These are phyloP conservation scores for Lomographa bimaculata DNA, from an alignment of 2,888 invertebrate species.

Conservation along the genomic window DNA sequence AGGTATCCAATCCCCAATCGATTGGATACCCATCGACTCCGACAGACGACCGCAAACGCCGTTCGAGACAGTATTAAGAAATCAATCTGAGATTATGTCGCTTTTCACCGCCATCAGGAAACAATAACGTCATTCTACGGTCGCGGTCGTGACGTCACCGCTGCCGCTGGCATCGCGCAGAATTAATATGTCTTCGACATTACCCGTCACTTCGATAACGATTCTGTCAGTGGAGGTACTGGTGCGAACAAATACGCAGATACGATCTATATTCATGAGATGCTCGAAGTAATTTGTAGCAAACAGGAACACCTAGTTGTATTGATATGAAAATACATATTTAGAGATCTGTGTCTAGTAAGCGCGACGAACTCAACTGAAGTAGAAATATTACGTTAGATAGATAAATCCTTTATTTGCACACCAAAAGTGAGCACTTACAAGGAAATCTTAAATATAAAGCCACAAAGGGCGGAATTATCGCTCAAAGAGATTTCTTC, in stretches of 20 bases:
- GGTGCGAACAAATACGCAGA: constrained; percentile 41
- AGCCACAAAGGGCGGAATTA: too few species aligned
- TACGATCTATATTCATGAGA: constrained; percentile 52
- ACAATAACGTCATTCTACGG: constrained; percentile 31
- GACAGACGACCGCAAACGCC: constrained; percentile 9
- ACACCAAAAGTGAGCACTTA: too few species aligned
- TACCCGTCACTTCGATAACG: constrained; percentile 41
- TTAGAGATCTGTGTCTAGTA: too few species aligned
- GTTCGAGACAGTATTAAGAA: constrained; percentile 15
- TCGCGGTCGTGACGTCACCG: constrained; percentile 41
- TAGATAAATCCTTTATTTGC: too few species aligned
- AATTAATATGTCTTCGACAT: constrained; percentile 44
- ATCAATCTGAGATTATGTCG: constrained; percentile 18
- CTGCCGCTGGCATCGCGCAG: constrained; percentile 30
- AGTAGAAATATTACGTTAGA: too few species aligned
- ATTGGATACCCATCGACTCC: constrained; percentile 3
- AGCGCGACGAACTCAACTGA: too few species aligned
- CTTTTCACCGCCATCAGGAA: constrained; percentile 21
- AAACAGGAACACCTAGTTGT: constrained; percentile 26
- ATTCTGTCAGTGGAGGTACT: constrained; percentile 38
- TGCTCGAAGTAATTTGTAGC: constrained; percentile 37
- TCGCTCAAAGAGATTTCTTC: too few species aligned
- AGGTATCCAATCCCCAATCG: too few species aligned
- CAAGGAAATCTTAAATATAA: too few species aligned
- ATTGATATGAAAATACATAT: constrained; percentile 22